phyloP scores from a whole-genome alignment of 2,888 invertebrate genomes.

The Furcula furcula region DNA sequence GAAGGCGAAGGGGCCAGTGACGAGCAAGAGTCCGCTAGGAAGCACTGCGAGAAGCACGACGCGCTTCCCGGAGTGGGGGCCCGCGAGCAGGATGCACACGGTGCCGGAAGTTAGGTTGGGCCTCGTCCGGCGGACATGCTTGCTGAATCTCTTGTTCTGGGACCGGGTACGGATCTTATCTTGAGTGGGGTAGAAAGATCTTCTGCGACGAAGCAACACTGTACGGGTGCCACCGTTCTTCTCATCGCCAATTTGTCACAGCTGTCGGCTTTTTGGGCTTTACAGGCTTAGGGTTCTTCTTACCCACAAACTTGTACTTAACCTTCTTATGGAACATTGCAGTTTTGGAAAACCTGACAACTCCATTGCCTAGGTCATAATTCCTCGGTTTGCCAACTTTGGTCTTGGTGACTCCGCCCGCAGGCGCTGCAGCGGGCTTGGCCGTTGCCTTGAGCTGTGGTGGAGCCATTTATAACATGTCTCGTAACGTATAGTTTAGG shows the following conservation, averaged over 20 bases:
- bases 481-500: too few relatives aligned
- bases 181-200: slow-evolving; percentile 90
- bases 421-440: slow-evolving; percentile 77
- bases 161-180: slow-evolving; percentile 87
- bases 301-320: slow-evolving; percentile 88
- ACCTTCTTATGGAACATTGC: slow-evolving; percentile 91
- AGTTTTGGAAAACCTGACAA: slow-evolving; percentile 90
- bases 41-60: slow-evolving; percentile 96
- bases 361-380: slow-evolving; percentile 93
- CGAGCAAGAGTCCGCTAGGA: slow-evolving; percentile 93
- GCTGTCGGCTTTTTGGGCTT: slow-evolving; percentile 87
- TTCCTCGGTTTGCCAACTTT: slow-evolving; percentile 87
- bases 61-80: slow-evolving; percentile 98
- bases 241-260: slow-evolving; percentile 93
- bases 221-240: slow-evolving; percentile 96
- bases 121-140: slow-evolving; percentile 89
- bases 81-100: slow-evolving; percentile 95
- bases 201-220: slow-evolving; percentile 89
- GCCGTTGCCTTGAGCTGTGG: slow-evolving; percentile 83
- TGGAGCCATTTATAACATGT: slow-evolving; percentile 88
- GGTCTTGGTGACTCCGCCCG: slow-evolving; percentile 80
- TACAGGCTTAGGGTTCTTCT: slow-evolving; percentile 86
- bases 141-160: slow-evolving; percentile 88
- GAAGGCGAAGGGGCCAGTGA: slow-evolving; percentile 89
- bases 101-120: slow-evolving; percentile 93